Evolutionary conservation across 1,140 invertebrate species (phyloP), one percentile per base, ranked within the genome.

Genomic region (Drosophila cardini): DNA sequence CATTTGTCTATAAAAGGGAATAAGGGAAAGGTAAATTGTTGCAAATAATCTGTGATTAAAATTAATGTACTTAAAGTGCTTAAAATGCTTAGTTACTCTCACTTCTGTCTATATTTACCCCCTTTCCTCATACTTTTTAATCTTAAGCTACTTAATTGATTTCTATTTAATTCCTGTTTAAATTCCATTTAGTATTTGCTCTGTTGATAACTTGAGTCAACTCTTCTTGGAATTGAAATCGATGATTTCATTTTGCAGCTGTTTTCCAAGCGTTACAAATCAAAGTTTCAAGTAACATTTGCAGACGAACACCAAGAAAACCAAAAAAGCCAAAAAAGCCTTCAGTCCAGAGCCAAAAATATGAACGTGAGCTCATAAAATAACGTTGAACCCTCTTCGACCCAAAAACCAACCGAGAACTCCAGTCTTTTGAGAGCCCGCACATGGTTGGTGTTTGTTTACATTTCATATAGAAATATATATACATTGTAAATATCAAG

Each of bases 161-260:
- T 26, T 26, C 21, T 26, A 26, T 26, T 11, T 4, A 10, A 15
- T 21, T 46, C 2, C 18, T 52, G 3, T 34, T 34, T 32, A 15
- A 15, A n/a, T 50, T 26, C 26, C 1, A 1, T 8, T 15, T 13
- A 34, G 15, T 34, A 34, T 52, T 32, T 52, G 30, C 30, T 13
- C 13, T 18, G 52, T 55, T 38, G 13, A 15, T 32, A 26, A 7
- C 10, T 30, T 16, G 15, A 55, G 32, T 36, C 52, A 55, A 55
- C 52, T 38, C 9, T 40, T 38, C 16, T 55, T 34, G 8, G 61
- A 69, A 69, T 48, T 40, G 46, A n/a, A 36, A 30, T 18, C 45
- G 75, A 80, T 79, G 83, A 87, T 48, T 77, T 86, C 76, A 87
- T 89, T 40, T 21, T 76, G 79, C 83, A 86, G 84, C 83, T 87